Evolutionary conservation across 2,113 vertebrate species (phyloP).

Genomic region (Tenebrosternarchus preto): DNA sequence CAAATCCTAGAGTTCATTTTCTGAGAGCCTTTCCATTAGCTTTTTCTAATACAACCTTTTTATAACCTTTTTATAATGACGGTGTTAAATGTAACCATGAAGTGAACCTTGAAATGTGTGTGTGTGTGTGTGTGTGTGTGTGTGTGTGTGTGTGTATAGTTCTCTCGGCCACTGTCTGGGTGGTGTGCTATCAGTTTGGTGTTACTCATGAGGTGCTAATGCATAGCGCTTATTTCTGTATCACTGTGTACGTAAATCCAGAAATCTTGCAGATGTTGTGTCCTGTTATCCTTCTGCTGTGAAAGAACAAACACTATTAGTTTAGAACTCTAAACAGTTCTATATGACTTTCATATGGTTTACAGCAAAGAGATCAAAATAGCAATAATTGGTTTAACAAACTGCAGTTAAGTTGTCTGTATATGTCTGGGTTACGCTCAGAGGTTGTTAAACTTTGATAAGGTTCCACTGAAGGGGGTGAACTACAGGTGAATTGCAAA

Average conservation of each 20-base stretch:
- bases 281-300: neutral
- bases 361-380: neutral
- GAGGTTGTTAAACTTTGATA: neutral
- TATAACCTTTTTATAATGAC: too few species aligned
- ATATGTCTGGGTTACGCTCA: neutral
- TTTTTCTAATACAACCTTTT: too few species aligned
- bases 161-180: conserved; percentile 4
- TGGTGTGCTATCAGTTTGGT: conserved; percentile 31
- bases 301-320: conserved; percentile 2
- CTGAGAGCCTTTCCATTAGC: too few species aligned
- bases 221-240: conserved; percentile 32
- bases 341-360: neutral
- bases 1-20: too few species aligned
- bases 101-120: neutral
- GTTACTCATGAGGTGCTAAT: conserved; percentile 38
- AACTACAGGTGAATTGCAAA: too few species aligned
- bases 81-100: too few species aligned
- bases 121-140: conserved; percentile 1
- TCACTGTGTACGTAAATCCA: conserved; percentile 28
- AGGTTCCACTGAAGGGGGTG: too few species aligned
- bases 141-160: conserved; percentile 4
- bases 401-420: neutral
- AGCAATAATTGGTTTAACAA: neutral
- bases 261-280: neutral
- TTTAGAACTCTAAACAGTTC: neutral